Base-by-base conservation (phyloP, 2,888 invertebrate genomes). In the Himalopsyche tibetana region DNA sequence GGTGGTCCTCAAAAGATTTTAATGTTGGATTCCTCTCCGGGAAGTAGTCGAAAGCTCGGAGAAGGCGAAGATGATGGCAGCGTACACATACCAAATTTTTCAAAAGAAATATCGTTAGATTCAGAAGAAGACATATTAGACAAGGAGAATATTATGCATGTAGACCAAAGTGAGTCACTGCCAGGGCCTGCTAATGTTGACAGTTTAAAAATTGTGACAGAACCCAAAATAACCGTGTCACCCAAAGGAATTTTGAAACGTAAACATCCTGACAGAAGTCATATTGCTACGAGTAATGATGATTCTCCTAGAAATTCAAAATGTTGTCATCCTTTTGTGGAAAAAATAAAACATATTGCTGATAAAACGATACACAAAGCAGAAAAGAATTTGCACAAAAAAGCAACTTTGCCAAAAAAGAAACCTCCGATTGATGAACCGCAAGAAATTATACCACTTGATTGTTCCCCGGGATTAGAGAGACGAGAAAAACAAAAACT, bases 311-410 rank as follows among this genome's bases (percentile, higher is more conserved):
- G 92, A 89, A 93, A 93, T 91, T 92, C 93, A 42, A 93, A 93
- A 90, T 93, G 93, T 89, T 94, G 95, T 90, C 94, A 94, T 90
- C 94, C 95, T 45, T 92, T 95, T 85, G 95, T 95, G 89, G 94
- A 95, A 90, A 95, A 95, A 91, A 92, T 95, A 38, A 95, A 94
- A 90, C 94, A 94, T 89, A 92, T 95, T 91, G 95, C 95, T 28
- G 95, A 95, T 89, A 94, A 94, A 90, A 92, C 94, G 89, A 90
- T 94, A 91, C 92, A 94, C 89, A 92, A 93, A 90, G 89, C 92
- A 85, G 94, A 94, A 87, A 92, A 91, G 89, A 91, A 79, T 17
- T 82, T 56, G 40, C 69, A 56, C 12, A 69, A 86, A 51, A 84
- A 74, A 42, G 56, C 69, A 17, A 9, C 69, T 19, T 89, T 90